Base-by-base conservation (phyloP, 2,113 vertebrate species). In the Notiomystis cincta region DNA sequence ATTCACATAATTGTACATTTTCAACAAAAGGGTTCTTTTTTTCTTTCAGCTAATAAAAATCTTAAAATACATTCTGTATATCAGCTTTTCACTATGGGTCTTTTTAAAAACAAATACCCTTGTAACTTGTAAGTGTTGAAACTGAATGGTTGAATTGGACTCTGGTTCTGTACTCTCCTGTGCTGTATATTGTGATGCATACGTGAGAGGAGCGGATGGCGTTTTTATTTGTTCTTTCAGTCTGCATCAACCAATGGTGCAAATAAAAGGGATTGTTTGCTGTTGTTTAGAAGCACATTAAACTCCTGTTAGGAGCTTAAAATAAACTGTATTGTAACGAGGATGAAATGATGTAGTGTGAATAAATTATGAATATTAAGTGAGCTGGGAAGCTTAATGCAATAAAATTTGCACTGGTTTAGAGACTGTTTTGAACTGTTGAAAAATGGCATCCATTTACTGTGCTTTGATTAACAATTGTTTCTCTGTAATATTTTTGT, bases 351-450 rank as follows among this genome's bases (percentile, higher is more conserved):
- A 90, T 80, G 54, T 93, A 77, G 90, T 53, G 40, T 93, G 84
- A 94, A 54, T 93, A 90, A 95, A 73, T 88, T 84, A 95, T 70
- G 65, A 89, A 40, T 95, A 73, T 65, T 82, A 90, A 96, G 44
- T 89, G 64, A 95, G 76, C 80, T 95, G 89, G 79, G 81, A 95
- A 84, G 65, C 93, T 82, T 95, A 95, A 95, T 89, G 86, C 66
- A 94, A 35, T 93, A 94, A 93, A 96, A 86, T 94, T 94, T 97
- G 96, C 96, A 96, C 94, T 97, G 92, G 65, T 93, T 95, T 81
- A 89, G 93, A 92, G 94, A 72, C 82, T 95, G 80, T 72, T 94
- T 97, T 86, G 66, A 96, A 90, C 84, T 89, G 65, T 94, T 94
- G 58, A 92, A 94, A 97, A 95, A 93, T 91, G 64, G 65, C 81